phyloP scores from a whole-genome alignment of 2,113 vertebrate species.

The Trematocara nigrifrons region DNA sequence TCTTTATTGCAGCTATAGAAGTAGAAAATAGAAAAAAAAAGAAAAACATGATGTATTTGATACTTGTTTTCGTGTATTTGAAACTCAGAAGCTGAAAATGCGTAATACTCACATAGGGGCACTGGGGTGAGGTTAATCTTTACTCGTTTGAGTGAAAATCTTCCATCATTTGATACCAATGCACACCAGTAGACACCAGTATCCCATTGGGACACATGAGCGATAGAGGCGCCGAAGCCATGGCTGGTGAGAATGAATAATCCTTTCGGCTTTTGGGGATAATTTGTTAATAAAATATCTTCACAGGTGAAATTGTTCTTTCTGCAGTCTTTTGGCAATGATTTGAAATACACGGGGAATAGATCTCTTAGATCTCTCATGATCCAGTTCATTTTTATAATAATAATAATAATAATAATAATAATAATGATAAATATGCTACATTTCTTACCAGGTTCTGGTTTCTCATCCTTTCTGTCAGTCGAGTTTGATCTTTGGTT shows the following conservation, averaged over 20 bases:
- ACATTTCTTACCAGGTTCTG: background rate
- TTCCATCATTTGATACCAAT: rapidly evolving
- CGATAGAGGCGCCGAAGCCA: background rate
- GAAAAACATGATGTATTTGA: rapidly evolving
- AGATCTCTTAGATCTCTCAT: background rate
- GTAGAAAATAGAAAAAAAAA: background rate
- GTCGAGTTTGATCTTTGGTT: background rate
- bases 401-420: background rate
- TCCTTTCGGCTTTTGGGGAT: rapidly evolving
- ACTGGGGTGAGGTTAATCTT: background rate
- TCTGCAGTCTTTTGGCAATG: background rate
- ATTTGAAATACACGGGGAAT: background rate
- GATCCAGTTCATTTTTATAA: background rate
- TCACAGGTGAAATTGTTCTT: background rate
- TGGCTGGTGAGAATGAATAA: background rate
- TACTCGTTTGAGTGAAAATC: background rate
- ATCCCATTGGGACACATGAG: rapidly evolving
- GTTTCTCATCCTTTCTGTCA: background rate
- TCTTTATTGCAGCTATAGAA: background rate
- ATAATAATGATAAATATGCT: background rate
- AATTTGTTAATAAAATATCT: background rate
- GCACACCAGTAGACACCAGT: conserved; percentile 16
- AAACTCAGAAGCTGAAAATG: background rate
- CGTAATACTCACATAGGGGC: rapidly evolving
- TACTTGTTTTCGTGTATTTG: rapidly evolving